Percentiles rank a stretch among this genome's conserved stretches.
These are phyloP conservation scores for Poeciliopsis turrubarensis DNA, from an alignment of 2,113 vertebrate genomes.

Conservation along the genomic window DNA sequence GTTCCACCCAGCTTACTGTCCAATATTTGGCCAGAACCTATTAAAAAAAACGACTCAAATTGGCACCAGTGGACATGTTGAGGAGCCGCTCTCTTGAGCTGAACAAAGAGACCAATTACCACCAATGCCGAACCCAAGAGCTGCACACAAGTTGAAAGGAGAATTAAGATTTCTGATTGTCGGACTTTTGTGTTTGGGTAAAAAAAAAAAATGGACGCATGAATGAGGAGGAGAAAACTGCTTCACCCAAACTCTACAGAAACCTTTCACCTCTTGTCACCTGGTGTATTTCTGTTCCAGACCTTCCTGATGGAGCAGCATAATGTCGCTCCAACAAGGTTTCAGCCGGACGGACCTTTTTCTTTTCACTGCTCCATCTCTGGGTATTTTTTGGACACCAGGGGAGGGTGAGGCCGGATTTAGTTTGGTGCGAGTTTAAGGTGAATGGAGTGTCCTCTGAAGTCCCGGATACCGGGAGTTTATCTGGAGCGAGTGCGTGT, in stretches of 20 bases:
- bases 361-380: not conserved
- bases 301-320: conserved; percentile 37
- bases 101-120: conserved; percentile 11
- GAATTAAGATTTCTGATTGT: not conserved
- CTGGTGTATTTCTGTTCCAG: conserved; percentile 23
- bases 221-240: not conserved
- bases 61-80: conserved; percentile 2
- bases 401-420: not conserved
- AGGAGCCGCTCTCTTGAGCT: not conserved
- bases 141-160: not conserved
- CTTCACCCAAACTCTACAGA: not conserved
- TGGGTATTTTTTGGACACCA: not conserved
- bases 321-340: not conserved
- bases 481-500: too few relatives aligned
- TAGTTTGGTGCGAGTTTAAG: not conserved
- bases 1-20: not conserved
- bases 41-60: conserved; percentile 11
- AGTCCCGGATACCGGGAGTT: not conserved
- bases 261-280: conserved; percentile 11
- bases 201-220: not conserved
- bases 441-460: not conserved
- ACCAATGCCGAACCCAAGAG: not conserved
- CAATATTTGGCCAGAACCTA: not conserved
- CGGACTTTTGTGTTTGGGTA: not conserved
- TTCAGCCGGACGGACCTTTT: not conserved